Percentiles rank a stretch among this genome's conserved stretches.
phyloP scores from a whole-genome alignment of 2,797 vertebrate genomes.

The Poecilia wingei region DNA sequence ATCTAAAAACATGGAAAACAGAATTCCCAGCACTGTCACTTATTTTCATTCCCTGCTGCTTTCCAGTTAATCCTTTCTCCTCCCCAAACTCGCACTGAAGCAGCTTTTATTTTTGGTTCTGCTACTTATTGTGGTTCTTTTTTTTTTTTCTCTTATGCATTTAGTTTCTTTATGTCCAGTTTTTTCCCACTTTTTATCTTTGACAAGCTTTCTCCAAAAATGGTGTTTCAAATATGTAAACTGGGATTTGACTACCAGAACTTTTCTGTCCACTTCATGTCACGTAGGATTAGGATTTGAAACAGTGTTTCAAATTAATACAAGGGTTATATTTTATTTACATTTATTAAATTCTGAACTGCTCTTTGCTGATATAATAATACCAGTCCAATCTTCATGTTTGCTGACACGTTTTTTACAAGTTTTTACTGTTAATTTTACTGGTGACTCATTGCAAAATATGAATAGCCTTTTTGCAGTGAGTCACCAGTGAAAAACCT shows the following conservation, averaged over 20 bases:
- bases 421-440: not conserved
- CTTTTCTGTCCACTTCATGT: not conserved
- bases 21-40: constrained; percentile 17
- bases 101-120: constrained; percentile 20
- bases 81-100: not conserved
- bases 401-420: not conserved
- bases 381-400: not conserved
- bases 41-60: not conserved
- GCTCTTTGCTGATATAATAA: not conserved
- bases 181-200: not conserved
- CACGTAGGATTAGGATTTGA: not conserved
- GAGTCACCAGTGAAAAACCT: not conserved
- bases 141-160: not conserved
- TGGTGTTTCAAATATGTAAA: not conserved
- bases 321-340: not conserved
- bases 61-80: constrained; percentile 20
- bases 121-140: not conserved
- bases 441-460: not conserved
- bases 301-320: not conserved
- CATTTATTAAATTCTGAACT: not conserved
- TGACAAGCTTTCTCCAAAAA: not conserved
- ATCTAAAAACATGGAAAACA: constrained; percentile 25
- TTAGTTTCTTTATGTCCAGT: not conserved
- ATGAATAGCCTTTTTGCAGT: not conserved
- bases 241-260: not conserved